These are phyloP conservation scores for Gulo gulo DNA, from an alignment of 2,113 vertebrate genomes.

Conservation along the genomic window DNA sequence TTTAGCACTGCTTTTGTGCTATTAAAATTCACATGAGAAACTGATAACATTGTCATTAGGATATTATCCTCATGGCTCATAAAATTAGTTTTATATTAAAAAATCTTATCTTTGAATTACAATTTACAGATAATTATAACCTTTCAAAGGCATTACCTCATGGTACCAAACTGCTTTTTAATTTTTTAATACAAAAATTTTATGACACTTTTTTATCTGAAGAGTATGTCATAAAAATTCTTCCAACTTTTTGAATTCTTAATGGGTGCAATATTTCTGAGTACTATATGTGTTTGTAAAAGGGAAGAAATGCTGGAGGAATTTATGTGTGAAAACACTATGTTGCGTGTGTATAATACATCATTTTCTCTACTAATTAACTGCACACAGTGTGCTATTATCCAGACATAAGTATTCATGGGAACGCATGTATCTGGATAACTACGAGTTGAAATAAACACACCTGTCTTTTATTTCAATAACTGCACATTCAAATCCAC, in stretches of 20 bases:
- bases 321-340: slow-evolving; percentile 67
- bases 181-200: slow-evolving; percentile 34
- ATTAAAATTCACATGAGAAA: slow-evolving; percentile 38
- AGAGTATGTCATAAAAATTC: slow-evolving; percentile 46
- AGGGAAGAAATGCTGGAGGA: slow-evolving; percentile 68
- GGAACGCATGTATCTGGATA: slow-evolving; percentile 72
- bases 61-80: slow-evolving; percentile 31
- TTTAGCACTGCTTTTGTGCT: not conserved
- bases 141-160: slow-evolving; percentile 61
- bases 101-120: slow-evolving; percentile 43
- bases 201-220: slow-evolving; percentile 58
- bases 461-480: slow-evolving; percentile 82
- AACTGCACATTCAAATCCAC: slow-evolving; percentile 82
- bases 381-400: slow-evolving; percentile 62
- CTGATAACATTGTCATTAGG: slow-evolving; percentile 30
- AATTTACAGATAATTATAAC: slow-evolving; percentile 28
- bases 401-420: slow-evolving; percentile 73
- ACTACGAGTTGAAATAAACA: slow-evolving; percentile 77
- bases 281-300: slow-evolving; percentile 48
- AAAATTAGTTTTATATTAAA: slow-evolving; percentile 53
- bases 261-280: slow-evolving; percentile 11
- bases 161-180: slow-evolving; percentile 48
- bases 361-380: slow-evolving; percentile 70
- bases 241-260: slow-evolving; percentile 42
- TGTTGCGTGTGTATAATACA: slow-evolving; percentile 36